Evolutionary conservation across 2,797 vertebrate genomes (phyloP), one percentile per base, ranked within the genome.

Genomic region (Rhinella marina): DNA sequence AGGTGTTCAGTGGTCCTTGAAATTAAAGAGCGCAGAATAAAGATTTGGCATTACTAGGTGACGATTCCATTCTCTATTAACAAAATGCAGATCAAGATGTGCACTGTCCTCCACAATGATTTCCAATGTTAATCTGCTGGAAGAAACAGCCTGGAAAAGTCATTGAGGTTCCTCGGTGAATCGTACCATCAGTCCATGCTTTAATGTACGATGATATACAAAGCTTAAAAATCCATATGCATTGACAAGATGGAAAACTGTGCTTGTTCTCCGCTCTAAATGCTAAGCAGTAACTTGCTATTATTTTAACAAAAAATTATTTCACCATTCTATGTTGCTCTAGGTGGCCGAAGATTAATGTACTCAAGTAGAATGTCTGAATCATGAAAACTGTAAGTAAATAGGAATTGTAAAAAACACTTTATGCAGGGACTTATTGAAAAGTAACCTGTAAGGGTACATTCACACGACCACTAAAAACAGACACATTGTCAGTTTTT

Each of bases 31-130:
- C 29, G 76, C 3, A 90, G 64, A 81, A 52, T 87, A 84, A 88
- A 85, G 77, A 81, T 81, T 77, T 78, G 54, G 62, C 75, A 16
- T 76, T 85, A 61, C 23, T 81, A 66, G 27, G 41, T 32, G 61
- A 80, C 85, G 76, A 85, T 88, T 85, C 85, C 62, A 88, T 64
- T 81, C 78, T 76, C 83, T 81, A 88, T 85, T 88, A 88, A 75
- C 62, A 81, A 85, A 81, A 81, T 76, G 77, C 56, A 85, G 77
- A 85, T 88, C 66, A 85, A 81, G 82, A 80, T 54, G 85, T 75
- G 66, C 68, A 54, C 54, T 72, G 61, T 84, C 73, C 81, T 83
- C 68, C 59, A n/a, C 50, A 84, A 79, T 88, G 64, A 88, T 84
- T 88, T 84, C 75, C 75, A 88, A 84, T 88, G 87, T 84, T 88